Evolutionary conservation across 2,797 vertebrate species (phyloP).

Genomic region (Discoglossus pictus): DNA sequence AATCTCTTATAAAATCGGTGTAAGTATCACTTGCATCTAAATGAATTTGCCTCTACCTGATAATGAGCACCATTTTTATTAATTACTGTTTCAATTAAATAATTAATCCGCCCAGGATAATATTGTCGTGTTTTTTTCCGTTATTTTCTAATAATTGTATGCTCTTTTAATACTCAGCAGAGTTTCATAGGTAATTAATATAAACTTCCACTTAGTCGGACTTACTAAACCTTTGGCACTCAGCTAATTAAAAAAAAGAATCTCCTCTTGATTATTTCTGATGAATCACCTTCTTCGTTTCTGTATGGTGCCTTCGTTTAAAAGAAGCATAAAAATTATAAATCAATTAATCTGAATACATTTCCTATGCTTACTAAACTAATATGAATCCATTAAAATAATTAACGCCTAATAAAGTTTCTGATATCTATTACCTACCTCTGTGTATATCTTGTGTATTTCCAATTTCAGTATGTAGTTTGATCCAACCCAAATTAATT

Average conservation of each 20-base stretch:
- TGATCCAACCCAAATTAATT: no score
- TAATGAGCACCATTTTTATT: slow-evolving; percentile 11
- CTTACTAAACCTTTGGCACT: slow-evolving; percentile 18
- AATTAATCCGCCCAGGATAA: not conserved
- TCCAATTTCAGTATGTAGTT: no score
- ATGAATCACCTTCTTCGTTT: slow-evolving; percentile 37
- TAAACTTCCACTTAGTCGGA: slow-evolving; percentile 28
- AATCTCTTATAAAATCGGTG: no score
- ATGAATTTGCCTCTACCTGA: slow-evolving; percentile 21
- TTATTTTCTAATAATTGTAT: not conserved
- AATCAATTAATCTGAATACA: slow-evolving; percentile 43
- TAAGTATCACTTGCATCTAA: no score
- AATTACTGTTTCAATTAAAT: not conserved
- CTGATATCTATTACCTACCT: not conserved
- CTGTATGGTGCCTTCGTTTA: slow-evolving; percentile 19
- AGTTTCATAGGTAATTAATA: not conserved
- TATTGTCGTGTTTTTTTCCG: not conserved
- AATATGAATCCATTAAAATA: slow-evolving; percentile 57
- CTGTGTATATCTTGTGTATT: no score
- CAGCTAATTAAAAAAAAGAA: slow-evolving; percentile 53
- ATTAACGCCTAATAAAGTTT: slow-evolving; percentile 51
- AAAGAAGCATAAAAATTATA: slow-evolving; percentile 52
- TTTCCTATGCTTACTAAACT: slow-evolving; percentile 55
- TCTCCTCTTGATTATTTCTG: slow-evolving; percentile 37
- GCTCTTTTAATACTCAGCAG: not conserved